Percentiles rank a stretch among this genome's conserved stretches.
These are phyloP conservation scores for Zhengitettix transpicula DNA, from an alignment of 2,888 invertebrate species.

Conservation along the genomic window DNA sequence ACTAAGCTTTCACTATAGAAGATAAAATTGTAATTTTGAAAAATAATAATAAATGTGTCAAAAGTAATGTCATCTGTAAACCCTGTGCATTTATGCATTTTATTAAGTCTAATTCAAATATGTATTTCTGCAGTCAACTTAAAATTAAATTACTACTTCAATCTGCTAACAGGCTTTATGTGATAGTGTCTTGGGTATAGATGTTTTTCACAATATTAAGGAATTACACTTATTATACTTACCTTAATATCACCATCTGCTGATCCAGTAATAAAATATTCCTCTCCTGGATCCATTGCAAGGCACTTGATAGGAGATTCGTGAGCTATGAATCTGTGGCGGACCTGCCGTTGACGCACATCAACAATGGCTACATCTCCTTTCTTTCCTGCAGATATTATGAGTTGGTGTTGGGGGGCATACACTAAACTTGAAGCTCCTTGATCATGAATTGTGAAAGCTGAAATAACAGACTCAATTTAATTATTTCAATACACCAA, in stretches of 20 bases:
- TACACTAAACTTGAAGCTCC: constrained; percentile 80
- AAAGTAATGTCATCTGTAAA: too few relatives aligned
- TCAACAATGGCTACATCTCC: constrained; percentile 96
- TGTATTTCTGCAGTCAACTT: neutral
- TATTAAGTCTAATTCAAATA: neutral
- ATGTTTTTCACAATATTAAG: too few relatives aligned
- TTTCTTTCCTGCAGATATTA: constrained; percentile 92
- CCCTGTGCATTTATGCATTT: too few relatives aligned
- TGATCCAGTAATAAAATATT: constrained; percentile 90
- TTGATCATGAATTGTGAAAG: constrained; percentile 87
- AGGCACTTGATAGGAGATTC: constrained; percentile 89
- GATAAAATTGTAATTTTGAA: too few relatives aligned
- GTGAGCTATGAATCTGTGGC: constrained; percentile 79
- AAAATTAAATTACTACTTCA: constrained; percentile 1
- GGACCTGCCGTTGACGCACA: constrained; percentile 71
- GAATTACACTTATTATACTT: constrained; percentile 6
- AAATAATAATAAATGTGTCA: too few relatives aligned
- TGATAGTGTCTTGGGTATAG: too few relatives aligned
- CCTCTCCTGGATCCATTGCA: constrained; percentile 85
- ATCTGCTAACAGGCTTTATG: neutral
- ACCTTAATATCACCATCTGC: constrained; percentile 88
- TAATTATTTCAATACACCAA: too few relatives aligned
- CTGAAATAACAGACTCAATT: constrained; percentile 28
- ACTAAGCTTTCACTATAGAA: too few relatives aligned
- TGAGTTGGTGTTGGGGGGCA: constrained; percentile 81